These are phyloP conservation scores for Nephrotoma guestfalica DNA, from an alignment of 2,888 invertebrate species.

Conservation along the genomic window DNA sequence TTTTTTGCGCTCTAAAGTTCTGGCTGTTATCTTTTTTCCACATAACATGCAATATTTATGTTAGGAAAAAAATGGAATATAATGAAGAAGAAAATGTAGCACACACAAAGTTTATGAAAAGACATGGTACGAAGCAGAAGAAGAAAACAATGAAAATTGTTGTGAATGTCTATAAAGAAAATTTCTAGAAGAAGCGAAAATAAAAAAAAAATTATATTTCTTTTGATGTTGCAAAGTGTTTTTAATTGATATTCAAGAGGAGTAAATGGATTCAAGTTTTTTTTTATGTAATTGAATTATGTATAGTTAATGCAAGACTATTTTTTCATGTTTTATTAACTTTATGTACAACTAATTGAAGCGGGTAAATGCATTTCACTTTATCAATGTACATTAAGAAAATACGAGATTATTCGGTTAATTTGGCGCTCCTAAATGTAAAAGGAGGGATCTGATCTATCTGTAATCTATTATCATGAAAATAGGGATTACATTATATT, in stretches of 20 bases:
- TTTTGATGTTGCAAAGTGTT: background rate
- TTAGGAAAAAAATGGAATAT: background rate
- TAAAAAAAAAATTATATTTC: background rate
- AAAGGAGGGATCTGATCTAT: too few species aligned
- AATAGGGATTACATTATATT: too few species aligned
- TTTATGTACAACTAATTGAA: background rate
- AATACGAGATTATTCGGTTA: background rate
- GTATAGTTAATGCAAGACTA: background rate
- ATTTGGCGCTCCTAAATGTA: background rate
- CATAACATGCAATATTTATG: background rate
- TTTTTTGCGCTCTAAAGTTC: background rate
- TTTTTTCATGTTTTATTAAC: background rate
- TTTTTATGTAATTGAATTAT: background rate
- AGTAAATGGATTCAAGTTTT: background rate
- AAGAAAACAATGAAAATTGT: background rate
- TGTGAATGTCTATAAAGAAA: background rate
- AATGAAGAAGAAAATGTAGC: background rate
- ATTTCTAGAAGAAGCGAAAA: background rate
- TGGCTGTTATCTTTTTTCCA: background rate
- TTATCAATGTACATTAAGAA: background rate
- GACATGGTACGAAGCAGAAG: background rate
- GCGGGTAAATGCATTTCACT: background rate
- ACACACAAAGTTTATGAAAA: background rate
- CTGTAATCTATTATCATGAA: too few species aligned
- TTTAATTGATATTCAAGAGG: background rate